Evolutionary conservation across 1,140 invertebrate species (phyloP).

Genomic region (Drosophila ohnishii): DNA sequence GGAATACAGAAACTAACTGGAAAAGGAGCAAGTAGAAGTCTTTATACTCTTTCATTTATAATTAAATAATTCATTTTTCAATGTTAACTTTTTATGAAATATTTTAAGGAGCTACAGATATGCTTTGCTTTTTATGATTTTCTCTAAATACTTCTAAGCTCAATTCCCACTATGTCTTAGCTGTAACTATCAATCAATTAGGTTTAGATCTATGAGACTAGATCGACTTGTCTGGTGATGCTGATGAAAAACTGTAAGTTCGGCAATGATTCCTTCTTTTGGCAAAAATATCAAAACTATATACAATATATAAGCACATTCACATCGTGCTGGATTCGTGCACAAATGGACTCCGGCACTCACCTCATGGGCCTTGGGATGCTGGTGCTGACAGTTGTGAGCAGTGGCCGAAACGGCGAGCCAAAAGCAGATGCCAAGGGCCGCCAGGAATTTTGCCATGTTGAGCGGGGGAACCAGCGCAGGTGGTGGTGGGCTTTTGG

Average conservation of each 20-base stretch:
- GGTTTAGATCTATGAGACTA: not conserved
- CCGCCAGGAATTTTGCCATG: slow-evolving; percentile 19
- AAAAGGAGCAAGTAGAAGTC: not conserved
- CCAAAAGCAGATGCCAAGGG: slow-evolving; percentile 40
- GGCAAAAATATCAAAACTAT: not conserved
- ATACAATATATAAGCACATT: too few species aligned
- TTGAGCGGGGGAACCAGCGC: not conserved
- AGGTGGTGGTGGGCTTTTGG: slow-evolving; percentile 6
- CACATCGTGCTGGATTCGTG: not conserved
- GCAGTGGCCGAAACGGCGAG: slow-evolving; percentile 33
- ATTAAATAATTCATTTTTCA: not conserved
- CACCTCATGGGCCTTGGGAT: slow-evolving; percentile 81
- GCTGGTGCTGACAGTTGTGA: slow-evolving; percentile 79
- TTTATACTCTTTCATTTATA: not conserved
- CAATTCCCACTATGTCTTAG: not conserved
- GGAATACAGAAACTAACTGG: too few species aligned
- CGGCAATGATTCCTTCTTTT: not conserved
- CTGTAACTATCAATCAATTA: not conserved
- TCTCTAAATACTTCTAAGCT: too few species aligned
- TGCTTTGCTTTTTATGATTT: too few species aligned
- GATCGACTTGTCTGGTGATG: not conserved
- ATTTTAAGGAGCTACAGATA: not conserved
- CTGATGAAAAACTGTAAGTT: not conserved
- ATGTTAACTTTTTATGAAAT: not conserved
- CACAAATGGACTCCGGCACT: slow-evolving; percentile 38